Base-by-base conservation (phyloP, 2,888 invertebrate species). In the Lissonota sp. region DNA sequence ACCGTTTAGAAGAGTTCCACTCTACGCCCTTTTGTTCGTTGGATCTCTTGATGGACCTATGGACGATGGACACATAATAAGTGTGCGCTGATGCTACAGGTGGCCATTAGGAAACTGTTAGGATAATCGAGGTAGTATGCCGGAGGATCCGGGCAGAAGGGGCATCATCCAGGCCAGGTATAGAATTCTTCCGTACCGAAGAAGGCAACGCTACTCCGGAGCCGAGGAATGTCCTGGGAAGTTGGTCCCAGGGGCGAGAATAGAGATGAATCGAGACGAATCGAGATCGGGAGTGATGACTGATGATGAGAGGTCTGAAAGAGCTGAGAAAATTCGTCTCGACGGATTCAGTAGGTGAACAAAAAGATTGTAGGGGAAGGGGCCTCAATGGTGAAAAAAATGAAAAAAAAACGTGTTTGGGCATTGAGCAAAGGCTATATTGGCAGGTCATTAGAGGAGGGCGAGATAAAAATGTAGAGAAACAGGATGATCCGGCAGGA, bases 101-200 rank as follows among this genome's bases (percentile, higher is more conserved):
- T 67, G 80, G 71, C 46, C 63, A 60, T 70, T 70, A 64, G 69
- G 64, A 79, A 66, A 79, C 74, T 74, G 74, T 74, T 74, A 70
- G 70, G 74, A 70, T 70, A 70, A 79, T 72, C 77, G 64, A 57
- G 77, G 46, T 63, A 57, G 69, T 40, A n/a, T n/a, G n/a, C n/a
- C n/a, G n/a, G n/a, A n/a, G n/a, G n/a, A n/a, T n/a, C n/a, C n/a
- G 49, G 12, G 37, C n/a, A n/a, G 8, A 8, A 26, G 26, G 26
- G 26, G 26, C n/a, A n/a, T n/a, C n/a, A n/a, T 26, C 26, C 6
- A 44, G 44, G 14, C 16, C 86, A 84, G 79, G 86, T 85, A 62
- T 67, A 77, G 70, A 72, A 79, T 72, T 70, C 1, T 3, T 26
- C 62, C 58, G 14, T 74, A 37, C n/a, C 39, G n/a, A n/a, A 42